Base-by-base conservation (phyloP, 2,113 vertebrate species). In the Bujurquina vittata region DNA sequence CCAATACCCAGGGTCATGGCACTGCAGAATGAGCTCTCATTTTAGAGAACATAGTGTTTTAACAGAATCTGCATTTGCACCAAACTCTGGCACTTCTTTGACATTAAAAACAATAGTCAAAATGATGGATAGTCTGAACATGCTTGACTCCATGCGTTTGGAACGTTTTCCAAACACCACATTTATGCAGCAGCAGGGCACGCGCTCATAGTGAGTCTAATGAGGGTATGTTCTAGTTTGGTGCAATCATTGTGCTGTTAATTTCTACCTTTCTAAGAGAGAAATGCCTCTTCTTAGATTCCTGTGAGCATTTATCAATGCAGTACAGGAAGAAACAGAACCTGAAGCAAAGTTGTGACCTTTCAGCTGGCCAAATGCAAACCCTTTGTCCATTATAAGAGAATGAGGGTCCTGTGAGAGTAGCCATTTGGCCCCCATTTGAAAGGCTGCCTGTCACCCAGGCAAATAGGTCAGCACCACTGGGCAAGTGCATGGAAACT, bases 401-500 rank as follows among this genome's bases (percentile, higher is more conserved):
- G 62, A 73, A 84, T 17, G 63, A 82, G 77, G 12, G 75, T 77
- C 75, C 54, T 87, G 59, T 81, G 77, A 84, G 84, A 31, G 72
- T 15, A 26, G 89, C 87, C 86, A 91, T 86, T 83, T 90, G 90
- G 83, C 85, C 61, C 54, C 54, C 0, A 5, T 73, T 88, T 91
- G 75, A 92, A 92, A 89, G 81, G 86, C 37, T 26, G 26, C 26
- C 26, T 40, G 46, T 80, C 29, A 11, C 55, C 35, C 63, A 79
- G 60, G 72, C 89, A 91, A 88, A 93, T 78, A 80, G 81, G 89
- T 84, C 87, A 84, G 56, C 18, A 57, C 79, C 9, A 37, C 75
- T 58, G 57, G 56, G 73, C 46, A 75, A 87, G 83, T 65, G 79
- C 85, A 61, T 73, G 88, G 88, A 90, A 89, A 87, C 69, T n/a